Base-by-base conservation (phyloP, 1,140 invertebrate species). In the Patella vulgata region DNA sequence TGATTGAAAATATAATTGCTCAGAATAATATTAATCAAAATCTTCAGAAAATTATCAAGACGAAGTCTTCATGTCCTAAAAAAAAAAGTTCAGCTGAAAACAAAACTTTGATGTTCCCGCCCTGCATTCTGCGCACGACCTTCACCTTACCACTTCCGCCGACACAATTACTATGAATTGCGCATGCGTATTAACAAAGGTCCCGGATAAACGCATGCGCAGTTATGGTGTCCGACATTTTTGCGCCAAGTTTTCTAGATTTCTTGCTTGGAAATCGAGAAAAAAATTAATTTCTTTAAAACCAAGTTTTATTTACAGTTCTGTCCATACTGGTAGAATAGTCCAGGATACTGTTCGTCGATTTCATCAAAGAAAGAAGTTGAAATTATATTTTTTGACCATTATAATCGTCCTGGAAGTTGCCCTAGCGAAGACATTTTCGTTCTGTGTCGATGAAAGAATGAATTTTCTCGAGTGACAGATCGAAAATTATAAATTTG, bases 151-250 rank as follows among this genome's bases (percentile, higher is more conserved):
- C 33, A 36, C 33, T 36, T 36, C 33, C 33, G 33, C 33, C 14
- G 33, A 8, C 33, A 14, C 5, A 36, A 36, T 8, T 36, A 5
- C 9, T 33, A 21, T 19, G 39, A 44, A 48, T 23, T 66, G 53
- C 74, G 72, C 68, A 69, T 66, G 70, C 68, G 59, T 60, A 59
- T 8, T 19, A 23, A 36, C 36, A 39, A 65, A 59, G 46, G 48
- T 53, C 70, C 68, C 66, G 68, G 69, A 74, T 71, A 43, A 58
- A 66, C 73, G 74, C 75, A 78, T 75, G 75, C 75, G 73, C 68
- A 66, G n/a, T 53, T 56, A 39, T 39, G 43, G 43, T 62, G 68
- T 75, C 69, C 63, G 71, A 74, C 71, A 75, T 74, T 75, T 78
- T 78, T 62, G 51, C 52, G 59, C 59, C 59, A 61, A 62, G 52